Base-by-base conservation (phyloP, 2,113 vertebrate species). In the Cyanocitta stelleri region DNA sequence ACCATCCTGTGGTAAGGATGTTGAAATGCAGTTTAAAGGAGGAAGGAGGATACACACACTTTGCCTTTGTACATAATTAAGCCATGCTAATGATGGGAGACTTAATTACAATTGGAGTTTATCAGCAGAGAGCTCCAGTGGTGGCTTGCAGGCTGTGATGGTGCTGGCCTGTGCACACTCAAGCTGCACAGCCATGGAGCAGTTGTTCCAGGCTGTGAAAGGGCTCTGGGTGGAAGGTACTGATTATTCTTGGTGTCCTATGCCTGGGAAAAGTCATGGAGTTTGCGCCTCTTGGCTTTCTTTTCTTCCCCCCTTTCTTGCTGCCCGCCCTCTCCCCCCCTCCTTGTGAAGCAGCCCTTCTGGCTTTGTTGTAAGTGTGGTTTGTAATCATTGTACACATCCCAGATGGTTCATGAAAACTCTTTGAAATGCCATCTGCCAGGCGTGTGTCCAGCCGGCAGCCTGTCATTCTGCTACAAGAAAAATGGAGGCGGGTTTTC, bases 371-470 rank as follows among this genome's bases (percentile, higher is more conserved):
- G 97, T 97, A 97, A 97, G 95, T 89, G 76, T 94, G 96, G 97
- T 97, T 98, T 98, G 96, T 98, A 98, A 98, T 98, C 97, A 98
- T 97, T 98, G 98, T 97, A 96, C 96, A 98, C 97, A 97, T 98
- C 97, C 97, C 98, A 99, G 98, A 98, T 98, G 98, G 98, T 97
- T 98, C 97, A 97, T 95, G 98, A 97, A 98, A 98, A 97, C 97
- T 96, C 95, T 98, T 98, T 98, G 98, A 98, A 98, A 98, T 97
- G 97, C 98, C 98, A 98, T 99, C 98, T 99, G 98, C 97, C 98
- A 98, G 98, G 98, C 98, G 93, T 98, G 98, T 98, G 98, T 98
- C 98, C 98, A 97, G 98, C 98, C 96, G 87, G 96, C 97, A 98
- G 97, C 97, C 97, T 97, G 96, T 98, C 98, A 97, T 97, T 98